phyloP scores from a whole-genome alignment of 2,888 invertebrate species.

The Cephus rjabovi region DNA sequence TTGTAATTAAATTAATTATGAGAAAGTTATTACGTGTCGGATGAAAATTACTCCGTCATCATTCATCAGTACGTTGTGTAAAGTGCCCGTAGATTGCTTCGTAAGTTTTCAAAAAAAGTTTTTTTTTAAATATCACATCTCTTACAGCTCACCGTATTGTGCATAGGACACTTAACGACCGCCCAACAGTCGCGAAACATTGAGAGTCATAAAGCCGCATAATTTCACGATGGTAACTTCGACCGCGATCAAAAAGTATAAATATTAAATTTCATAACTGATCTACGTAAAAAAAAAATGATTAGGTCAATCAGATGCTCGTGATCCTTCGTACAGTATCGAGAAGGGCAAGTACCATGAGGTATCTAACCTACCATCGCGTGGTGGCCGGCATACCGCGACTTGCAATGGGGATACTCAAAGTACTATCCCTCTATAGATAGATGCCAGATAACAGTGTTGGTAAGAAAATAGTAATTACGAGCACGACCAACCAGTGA shows the following conservation, averaged over 20 bases:
- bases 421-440: slow-evolving; percentile 26
- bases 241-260: neutral
- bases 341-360: neutral
- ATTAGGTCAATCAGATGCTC: neutral
- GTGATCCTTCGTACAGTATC: neutral
- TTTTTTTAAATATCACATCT: neutral
- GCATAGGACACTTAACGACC: neutral
- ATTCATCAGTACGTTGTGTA: neutral
- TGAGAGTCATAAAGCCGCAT: neutral
- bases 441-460: slow-evolving; percentile 38
- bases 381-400: neutral
- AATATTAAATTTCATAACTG: neutral
- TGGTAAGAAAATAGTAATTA: slow-evolving; percentile 49
- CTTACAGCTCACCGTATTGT: neutral
- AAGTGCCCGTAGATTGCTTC: neutral
- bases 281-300: neutral
- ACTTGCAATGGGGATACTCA: neutral
- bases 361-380: neutral
- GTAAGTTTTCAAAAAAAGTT: neutral
- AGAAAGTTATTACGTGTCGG: neutral
- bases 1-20: neutral
- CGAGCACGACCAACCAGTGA: slow-evolving; percentile 30
- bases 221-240: neutral
- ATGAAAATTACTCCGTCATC: neutral
- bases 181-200: neutral